Percentiles rank a stretch among this genome's conserved stretches.
These are phyloP conservation scores for Solea solea DNA, from an alignment of 2,113 vertebrate species.

Conservation along the genomic window DNA sequence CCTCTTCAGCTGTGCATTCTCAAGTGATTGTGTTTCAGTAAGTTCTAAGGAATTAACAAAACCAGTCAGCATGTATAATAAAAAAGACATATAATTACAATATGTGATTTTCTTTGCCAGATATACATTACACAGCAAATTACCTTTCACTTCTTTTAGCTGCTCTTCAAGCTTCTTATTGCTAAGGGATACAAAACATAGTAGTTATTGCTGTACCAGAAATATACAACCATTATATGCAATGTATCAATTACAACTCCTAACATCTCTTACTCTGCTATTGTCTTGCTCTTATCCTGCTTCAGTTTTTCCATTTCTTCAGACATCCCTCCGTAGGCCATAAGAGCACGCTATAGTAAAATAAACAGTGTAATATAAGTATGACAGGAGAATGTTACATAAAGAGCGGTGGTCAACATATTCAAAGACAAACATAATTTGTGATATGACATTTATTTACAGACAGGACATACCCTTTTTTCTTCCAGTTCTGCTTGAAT, in stretches of 20 bases:
- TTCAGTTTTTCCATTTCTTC: conserved; percentile 84
- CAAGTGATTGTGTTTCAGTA: conserved; percentile 80
- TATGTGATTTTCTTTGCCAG: not conserved
- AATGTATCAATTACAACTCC: not conserved
- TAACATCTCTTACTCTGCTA: conserved; percentile 81
- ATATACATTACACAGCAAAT: conserved; percentile 7
- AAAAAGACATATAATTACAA: not conserved
- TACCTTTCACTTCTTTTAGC: conserved; percentile 90
- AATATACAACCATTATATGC: not conserved
- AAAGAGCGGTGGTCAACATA: rapidly evolving
- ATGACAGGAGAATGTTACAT: not conserved
- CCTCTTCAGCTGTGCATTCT: conserved; percentile 84
- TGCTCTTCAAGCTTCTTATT: conserved; percentile 86
- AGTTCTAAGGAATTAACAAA: conserved; percentile 76
- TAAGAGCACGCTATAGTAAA: conserved; percentile 82
- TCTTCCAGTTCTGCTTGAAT: conserved; percentile 88
- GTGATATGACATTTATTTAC: not conserved
- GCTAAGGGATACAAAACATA: conserved; percentile 71
- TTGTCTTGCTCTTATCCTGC: conserved; percentile 81
- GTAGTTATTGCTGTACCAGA: not conserved
- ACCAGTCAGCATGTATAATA: not conserved
- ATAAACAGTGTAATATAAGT: not conserved
- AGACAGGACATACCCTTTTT: conserved; percentile 83
- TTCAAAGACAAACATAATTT: not conserved
- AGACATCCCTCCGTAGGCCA: conserved; percentile 82